Evolutionary conservation across 2,888 invertebrate species (phyloP).

Genomic region (Rotaria socialis): DNA sequence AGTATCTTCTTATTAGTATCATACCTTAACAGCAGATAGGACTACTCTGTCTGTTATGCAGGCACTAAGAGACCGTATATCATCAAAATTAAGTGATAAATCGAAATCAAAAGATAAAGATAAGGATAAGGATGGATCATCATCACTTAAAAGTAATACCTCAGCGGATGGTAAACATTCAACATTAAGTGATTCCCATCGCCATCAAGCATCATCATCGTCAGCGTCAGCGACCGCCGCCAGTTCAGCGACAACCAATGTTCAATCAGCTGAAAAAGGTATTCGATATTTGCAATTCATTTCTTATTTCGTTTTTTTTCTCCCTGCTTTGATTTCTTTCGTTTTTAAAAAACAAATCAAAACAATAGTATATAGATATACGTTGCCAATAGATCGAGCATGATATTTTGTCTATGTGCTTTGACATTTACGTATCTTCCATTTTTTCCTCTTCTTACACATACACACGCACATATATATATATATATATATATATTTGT

Average conservation of each 20-base stretch:
- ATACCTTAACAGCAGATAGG: neutral
- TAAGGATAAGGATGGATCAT: neutral
- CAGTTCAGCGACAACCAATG: neutral
- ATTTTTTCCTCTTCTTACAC: neutral
- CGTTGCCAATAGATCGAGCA: neutral
- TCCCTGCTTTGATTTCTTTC: neutral
- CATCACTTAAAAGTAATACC: neutral
- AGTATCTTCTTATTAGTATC: neutral
- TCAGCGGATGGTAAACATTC: neutral
- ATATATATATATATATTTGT: neutral
- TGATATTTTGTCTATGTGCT: neutral
- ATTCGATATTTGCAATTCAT: neutral
- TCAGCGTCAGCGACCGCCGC: neutral
- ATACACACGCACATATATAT: too few relatives aligned
- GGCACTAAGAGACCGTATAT: neutral
- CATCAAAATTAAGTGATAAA: constrained; percentile 2
- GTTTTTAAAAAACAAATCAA: neutral
- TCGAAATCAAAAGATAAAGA: neutral
- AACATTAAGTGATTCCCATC: neutral
- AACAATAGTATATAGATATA: neutral
- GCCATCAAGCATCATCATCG: neutral
- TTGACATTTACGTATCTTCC: constrained; percentile 21
- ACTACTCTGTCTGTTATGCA: neutral
- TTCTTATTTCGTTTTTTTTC: too few relatives aligned
- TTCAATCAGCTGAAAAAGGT: neutral